Conservation (phyloP, 1,140 invertebrate genomes). For the Pogonomyrmex californicus region DNA sequence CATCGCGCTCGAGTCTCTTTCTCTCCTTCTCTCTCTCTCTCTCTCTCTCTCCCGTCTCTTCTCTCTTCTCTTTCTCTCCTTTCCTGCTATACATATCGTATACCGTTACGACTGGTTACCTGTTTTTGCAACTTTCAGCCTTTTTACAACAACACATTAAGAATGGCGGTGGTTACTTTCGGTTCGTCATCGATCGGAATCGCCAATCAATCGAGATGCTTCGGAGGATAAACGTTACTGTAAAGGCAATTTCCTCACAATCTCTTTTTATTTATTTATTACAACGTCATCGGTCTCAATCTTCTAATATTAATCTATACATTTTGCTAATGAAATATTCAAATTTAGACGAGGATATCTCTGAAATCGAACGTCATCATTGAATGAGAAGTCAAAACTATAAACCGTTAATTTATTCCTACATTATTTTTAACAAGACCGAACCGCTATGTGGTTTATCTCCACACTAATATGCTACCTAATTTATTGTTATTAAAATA, state of each 20-base stretch:
- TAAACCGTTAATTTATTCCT: neutral
- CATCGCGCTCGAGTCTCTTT: conserved; percentile 33
- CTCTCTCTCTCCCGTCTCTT: neutral
- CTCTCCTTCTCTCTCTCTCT: conserved; percentile 39
- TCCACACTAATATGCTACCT: neutral
- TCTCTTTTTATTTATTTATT: conserved; percentile 1
- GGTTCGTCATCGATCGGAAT: conserved; percentile 41
- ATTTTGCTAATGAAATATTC: neutral
- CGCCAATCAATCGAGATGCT: conserved; percentile 46
- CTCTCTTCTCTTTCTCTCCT: conserved; percentile 3
- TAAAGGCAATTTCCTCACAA: conserved; percentile 8
- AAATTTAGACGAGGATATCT: neutral
- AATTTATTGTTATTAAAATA: conserved; percentile 11
- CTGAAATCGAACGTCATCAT: neutral
- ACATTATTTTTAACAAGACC: neutral
- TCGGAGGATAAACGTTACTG: neutral
- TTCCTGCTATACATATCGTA: conserved; percentile 37
- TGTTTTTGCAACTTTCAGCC: conserved; percentile 71
- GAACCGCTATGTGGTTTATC: neutral
- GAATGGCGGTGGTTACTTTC: conserved; percentile 14
- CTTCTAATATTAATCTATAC: neutral
- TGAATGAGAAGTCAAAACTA: neutral
- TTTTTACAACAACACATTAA: conserved; percentile 64
- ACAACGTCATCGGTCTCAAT: neutral
- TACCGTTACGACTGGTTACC: conserved; percentile 74